Evolutionary conservation across 1,140 invertebrate genomes (phyloP).

Genomic region (Tetraneura akinire): DNA sequence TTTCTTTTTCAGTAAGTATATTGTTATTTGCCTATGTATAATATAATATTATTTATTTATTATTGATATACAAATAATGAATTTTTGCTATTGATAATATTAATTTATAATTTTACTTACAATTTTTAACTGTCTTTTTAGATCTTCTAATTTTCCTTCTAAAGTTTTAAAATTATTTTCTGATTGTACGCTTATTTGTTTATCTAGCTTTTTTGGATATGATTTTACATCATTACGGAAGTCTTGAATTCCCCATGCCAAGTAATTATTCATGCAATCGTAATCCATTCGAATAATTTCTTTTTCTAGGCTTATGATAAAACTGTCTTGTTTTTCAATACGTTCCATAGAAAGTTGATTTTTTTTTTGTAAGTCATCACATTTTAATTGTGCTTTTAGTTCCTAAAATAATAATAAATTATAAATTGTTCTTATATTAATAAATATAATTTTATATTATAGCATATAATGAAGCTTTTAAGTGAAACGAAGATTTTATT

Average conservation of each 20-base stretch:
- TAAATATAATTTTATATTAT: not conserved
- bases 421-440: not conserved
- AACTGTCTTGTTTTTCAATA: slow-evolving; percentile 52
- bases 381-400: slow-evolving; percentile 33
- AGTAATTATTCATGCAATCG: slow-evolving; percentile 27
- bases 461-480: too few species aligned
- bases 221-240: slow-evolving; percentile 7
- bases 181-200: slow-evolving; percentile 41
- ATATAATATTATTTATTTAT: not conserved
- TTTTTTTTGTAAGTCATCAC: slow-evolving; percentile 51
- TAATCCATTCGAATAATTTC: slow-evolving; percentile 46
- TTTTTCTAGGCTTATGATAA: slow-evolving; percentile 50
- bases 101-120: not conserved
- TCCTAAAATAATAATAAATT: slow-evolving; percentile 30
- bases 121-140: slow-evolving; percentile 15
- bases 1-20: slow-evolving; percentile 24
- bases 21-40: slow-evolving; percentile 20
- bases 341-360: slow-evolving; percentile 46
- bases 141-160: slow-evolving; percentile 28
- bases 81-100: not conserved
- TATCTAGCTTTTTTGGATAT: slow-evolving; percentile 28
- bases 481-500: too few species aligned
- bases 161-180: not conserved
- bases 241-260: slow-evolving; percentile 24
- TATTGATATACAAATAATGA: too few species aligned